Conservation (phyloP, 2,113 vertebrate genomes). For the Ptilonorhynchus violaceus region DNA sequence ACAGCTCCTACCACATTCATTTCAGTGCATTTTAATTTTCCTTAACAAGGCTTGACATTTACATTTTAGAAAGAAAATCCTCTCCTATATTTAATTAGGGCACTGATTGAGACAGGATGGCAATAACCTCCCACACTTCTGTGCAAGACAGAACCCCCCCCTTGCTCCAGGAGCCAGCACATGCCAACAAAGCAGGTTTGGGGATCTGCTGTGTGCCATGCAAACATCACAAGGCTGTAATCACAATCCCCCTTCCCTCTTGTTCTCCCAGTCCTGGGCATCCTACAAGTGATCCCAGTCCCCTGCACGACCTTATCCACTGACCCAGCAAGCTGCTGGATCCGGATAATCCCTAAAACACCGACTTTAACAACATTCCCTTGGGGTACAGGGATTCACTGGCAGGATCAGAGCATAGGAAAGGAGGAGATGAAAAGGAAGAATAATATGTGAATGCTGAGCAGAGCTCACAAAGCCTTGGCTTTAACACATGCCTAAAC, state of each 20-base stretch:
- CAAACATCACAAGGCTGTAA: not conserved
- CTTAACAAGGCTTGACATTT: slow-evolving; percentile 11
- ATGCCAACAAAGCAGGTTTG: not conserved
- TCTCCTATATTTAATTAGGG: slow-evolving; percentile 11
- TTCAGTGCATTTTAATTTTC: slow-evolving; percentile 24
- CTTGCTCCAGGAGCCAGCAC: not conserved
- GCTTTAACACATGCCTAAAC: not conserved
- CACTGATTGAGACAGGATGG: not conserved
- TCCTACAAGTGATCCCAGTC: not conserved
- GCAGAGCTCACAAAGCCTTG: not conserved
- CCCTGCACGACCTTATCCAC: not conserved
- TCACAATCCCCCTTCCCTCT: not conserved
- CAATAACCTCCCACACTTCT: not conserved
- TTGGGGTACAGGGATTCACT: not conserved
- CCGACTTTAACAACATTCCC: not conserved
- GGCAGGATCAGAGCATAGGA: not conserved
- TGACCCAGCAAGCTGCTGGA: not conserved
- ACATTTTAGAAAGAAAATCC: slow-evolving; percentile 29
- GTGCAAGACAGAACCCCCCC: not conserved
- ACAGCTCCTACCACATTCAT: not conserved
- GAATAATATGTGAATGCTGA: not conserved
- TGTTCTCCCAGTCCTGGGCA: not conserved
- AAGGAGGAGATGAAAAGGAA: not conserved
- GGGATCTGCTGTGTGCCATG: not conserved
- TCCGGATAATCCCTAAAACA: not conserved